Base-by-base conservation (phyloP, 2,113 vertebrate genomes). In the Hypanus sabinus region DNA sequence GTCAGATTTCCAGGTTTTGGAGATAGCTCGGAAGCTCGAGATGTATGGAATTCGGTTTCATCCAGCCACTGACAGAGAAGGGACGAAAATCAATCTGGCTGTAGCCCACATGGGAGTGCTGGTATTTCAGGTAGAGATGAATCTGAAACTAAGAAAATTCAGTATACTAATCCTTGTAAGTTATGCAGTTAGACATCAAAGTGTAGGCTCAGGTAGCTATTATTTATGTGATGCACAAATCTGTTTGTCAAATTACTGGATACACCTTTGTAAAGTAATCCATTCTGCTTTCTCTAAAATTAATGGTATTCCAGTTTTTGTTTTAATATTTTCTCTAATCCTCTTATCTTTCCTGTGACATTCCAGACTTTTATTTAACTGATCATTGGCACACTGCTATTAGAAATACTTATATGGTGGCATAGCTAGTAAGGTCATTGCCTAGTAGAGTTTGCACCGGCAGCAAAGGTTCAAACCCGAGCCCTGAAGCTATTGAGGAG, bases 31-130 rank as follows among this genome's bases (percentile, higher is more conserved):
- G 30, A 99, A 99, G 91, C 95, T 99, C 96, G 99, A 99, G 94
- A 97, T 98, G 98, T 99, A 98, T 0, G 99, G 99, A n/a, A 97
- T 99, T 94, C 97, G 98, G 71, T 98, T 98, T 95, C 98, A 99
- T 94, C 96, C 96, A 0, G 99, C 99, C 0, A 97, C 98, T 0
- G 99, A 99, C 95, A 96, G 98, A 0, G 99, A 99, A 94, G 99
- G 98, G 75, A 97, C 99, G 94, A 98, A 97, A 96, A 99, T 99
- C 94, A 98, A 98, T 33, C 97, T 99, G 71, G 96, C 98, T 0
- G 98, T 99, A 0, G 98, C 98, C 24, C 98, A 99, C 95, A 97
- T 97, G 97, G 99, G 99, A 7, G 97, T 99, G 81, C 97, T 98
- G 33, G 98, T 99, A 27, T 99, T 99, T 95, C 99, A 99, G 98